phyloP scores from a whole-genome alignment of 2,797 vertebrate genomes.

The Triplophysa bombifrons region DNA sequence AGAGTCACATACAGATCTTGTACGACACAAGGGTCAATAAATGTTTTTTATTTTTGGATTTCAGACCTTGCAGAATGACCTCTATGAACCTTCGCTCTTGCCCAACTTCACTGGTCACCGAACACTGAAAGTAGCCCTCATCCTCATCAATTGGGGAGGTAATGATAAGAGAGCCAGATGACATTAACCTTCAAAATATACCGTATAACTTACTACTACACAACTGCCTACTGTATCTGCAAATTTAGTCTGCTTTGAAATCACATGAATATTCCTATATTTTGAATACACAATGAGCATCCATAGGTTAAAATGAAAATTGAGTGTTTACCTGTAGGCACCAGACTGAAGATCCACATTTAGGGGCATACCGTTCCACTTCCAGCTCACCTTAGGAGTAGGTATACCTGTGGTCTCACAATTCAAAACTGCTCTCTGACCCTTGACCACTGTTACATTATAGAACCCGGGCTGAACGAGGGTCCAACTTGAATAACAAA shows the following conservation, averaged over 20 bases:
- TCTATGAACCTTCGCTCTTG: constrained; percentile 82
- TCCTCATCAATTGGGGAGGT: constrained; percentile 76
- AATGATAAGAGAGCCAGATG: constrained; percentile 84
- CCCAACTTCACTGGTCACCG: constrained; percentile 80
- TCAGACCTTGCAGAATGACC: constrained; percentile 82
- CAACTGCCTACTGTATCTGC: neutral
- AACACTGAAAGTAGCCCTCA: constrained; percentile 86
- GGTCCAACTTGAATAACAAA: constrained; percentile 78
- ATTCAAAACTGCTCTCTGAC: constrained; percentile 74
- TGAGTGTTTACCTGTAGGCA: constrained; percentile 77
- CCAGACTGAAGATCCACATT: constrained; percentile 67
- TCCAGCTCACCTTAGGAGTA: constrained; percentile 82
- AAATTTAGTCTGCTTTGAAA: neutral
- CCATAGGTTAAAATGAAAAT: neutral
- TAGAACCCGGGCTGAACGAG: constrained; percentile 75
- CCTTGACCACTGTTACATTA: constrained; percentile 81
- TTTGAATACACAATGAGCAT: neutral
- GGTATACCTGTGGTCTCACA: constrained; percentile 84
- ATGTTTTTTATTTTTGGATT: neutral
- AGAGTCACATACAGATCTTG: no score
- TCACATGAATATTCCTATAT: neutral
- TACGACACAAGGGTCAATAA: no score
- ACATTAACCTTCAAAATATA: constrained; percentile 74
- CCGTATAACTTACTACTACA: neutral
- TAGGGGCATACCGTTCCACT: constrained; percentile 83